Base-by-base conservation (phyloP, 2,797 vertebrate genomes). In the Danio choprae region DNA sequence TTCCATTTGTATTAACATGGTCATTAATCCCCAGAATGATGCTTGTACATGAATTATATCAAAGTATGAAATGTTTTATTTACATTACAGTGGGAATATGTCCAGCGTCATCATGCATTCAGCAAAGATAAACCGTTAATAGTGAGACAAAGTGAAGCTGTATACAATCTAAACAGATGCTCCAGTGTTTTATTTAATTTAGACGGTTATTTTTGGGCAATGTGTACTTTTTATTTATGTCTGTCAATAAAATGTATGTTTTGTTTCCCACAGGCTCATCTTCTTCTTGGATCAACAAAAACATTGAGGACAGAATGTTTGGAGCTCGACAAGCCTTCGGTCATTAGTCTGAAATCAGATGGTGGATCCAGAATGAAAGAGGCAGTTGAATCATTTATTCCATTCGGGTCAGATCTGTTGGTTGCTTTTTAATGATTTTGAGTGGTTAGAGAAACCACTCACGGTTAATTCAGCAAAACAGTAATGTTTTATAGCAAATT, bases 311-410 rank as follows among this genome's bases (percentile, higher is more conserved):
- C 64, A 68, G 9, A 69, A 62, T 78, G 29, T 74, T 48, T 62
- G n/a, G 59, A 22, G 5, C 41, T 62, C 43, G 10, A 50, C 18
- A 53, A 20, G 58, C 44, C 18, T 48, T 12, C 1, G 5, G 40
- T 48, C 29, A 67, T 43, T 74, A 40, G 16, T 78, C 11, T 55
- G 40, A 81, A 74, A 63, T 40, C 12, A 69, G 70, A 15, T 1
- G 48, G 58, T 46, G 51, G 51, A 41, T 64, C n/a, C 70, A 60
- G 43, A 56, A 56, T 81, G 16, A 67, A 72, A 53, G 55, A 71
- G 43, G 59, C 46, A 46, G 36, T 55, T 43, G 59, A 55, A 63
- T 60, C 50, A 62, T 60, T 43, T 48, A 20, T 63, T 74, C 64
- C 53, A 73, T 13, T 59, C 81, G 36, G 41, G 11, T 11, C 9